Conservation (phyloP, 2,797 vertebrate species). For the Cynopterus sphinx region DNA sequence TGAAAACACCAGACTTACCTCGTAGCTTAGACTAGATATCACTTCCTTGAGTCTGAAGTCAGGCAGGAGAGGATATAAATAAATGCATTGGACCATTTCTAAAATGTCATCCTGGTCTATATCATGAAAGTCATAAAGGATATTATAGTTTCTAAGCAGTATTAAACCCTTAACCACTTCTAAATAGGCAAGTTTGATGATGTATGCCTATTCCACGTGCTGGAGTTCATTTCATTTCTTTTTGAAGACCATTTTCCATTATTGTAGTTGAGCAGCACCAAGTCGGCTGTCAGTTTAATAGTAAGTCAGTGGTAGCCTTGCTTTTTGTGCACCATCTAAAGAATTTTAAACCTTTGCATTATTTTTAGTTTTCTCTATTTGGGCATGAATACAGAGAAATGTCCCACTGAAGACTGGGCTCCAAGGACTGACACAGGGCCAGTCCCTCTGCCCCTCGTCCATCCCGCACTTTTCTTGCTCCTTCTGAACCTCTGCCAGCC, state of each 20-base stretch:
- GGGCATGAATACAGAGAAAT: conserved; percentile 52
- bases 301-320: conserved; percentile 59
- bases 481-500: conserved; percentile 77
- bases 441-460: conserved; percentile 47
- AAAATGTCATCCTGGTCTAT: conserved; percentile 69
- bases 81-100: conserved; percentile 59
- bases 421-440: conserved; percentile 64
- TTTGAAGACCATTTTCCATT: conserved; percentile 75
- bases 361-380: conserved; percentile 53
- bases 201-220: conserved; percentile 67
- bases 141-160: conserved; percentile 71
- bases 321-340: conserved; percentile 73
- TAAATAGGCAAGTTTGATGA: conserved; percentile 76
- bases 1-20: conserved; percentile 58
- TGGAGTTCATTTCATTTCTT: conserved; percentile 71
- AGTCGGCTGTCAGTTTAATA: conserved; percentile 58
- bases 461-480: conserved; percentile 71
- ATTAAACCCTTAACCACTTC: conserved; percentile 73
- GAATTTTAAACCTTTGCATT: conserved; percentile 70
- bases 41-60: conserved; percentile 51
- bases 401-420: conserved; percentile 21
- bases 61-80: conserved; percentile 64
- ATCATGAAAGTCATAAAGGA: conserved; percentile 67
- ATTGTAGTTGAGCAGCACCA: conserved; percentile 51
- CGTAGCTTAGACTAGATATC: conserved; percentile 58